These are phyloP conservation scores for Rhamnusium bicolor DNA, from an alignment of 2,888 invertebrate species.

Conservation along the genomic window DNA sequence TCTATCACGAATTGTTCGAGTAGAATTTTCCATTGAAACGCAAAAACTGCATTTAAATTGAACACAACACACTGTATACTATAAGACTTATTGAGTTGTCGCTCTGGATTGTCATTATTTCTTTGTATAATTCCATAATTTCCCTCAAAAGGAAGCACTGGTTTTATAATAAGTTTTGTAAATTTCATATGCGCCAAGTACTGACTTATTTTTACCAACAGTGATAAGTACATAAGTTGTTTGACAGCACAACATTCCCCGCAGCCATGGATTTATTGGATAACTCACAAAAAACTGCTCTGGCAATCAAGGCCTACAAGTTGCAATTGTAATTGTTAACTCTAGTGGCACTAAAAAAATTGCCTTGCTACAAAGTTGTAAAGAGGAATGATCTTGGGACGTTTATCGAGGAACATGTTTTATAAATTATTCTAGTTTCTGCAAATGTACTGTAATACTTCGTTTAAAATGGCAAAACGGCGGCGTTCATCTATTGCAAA, in stretches of 20 bases:
- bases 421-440: conserved; percentile 12
- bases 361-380: conserved; percentile 33
- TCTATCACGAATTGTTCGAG: too few species aligned
- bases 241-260: background rate
- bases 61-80: too few species aligned
- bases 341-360: conserved; percentile 32
- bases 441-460: background rate
- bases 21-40: too few species aligned
- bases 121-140: too few species aligned
- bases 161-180: background rate
- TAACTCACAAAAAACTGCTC: conserved; percentile 34
- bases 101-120: too few species aligned
- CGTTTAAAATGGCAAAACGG: background rate
- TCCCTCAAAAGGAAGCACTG: background rate
- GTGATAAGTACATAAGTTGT: background rate
- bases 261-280: background rate
- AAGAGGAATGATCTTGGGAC: conserved; percentile 3
- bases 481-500: background rate
- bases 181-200: background rate
- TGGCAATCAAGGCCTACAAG: conserved; percentile 45
- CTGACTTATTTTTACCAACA: background rate
- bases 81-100: too few species aligned
- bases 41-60: too few species aligned
- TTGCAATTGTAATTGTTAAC: conserved; percentile 45
- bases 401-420: conserved; percentile 19